These are phyloP conservation scores for Tupiocoris notatus DNA, from an alignment of 2,888 invertebrate species.

Conservation along the genomic window DNA sequence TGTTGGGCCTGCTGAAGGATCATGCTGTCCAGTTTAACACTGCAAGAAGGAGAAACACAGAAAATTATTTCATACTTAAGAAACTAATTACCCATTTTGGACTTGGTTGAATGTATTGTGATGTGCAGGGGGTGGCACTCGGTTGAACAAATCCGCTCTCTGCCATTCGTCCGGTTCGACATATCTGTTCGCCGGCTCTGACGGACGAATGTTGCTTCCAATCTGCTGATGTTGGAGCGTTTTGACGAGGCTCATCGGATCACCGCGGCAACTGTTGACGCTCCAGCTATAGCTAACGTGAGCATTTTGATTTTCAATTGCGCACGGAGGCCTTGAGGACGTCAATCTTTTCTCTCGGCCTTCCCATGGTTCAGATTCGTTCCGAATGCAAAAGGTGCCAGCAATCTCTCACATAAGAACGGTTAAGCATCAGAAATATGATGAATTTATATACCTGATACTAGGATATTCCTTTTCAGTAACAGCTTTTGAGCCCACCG, in stretches of 20 bases:
- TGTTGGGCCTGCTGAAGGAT: no score
- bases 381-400: no score
- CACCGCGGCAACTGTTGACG: slow-evolving; percentile 70
- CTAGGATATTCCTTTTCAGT: no score
- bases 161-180: slow-evolving; percentile 51
- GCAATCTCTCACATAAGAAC: no score
- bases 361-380: slow-evolving; percentile 9
- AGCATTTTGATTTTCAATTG: not conserved
- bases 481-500: not conserved
- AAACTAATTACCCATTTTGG: slow-evolving; percentile 58
- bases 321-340: not conserved
- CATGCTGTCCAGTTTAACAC: no score
- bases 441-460: no score
- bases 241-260: slow-evolving; percentile 74
- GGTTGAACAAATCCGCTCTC: slow-evolving; percentile 55
- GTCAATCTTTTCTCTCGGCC: not conserved
- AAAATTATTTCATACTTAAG: no score
- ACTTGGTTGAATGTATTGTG: slow-evolving; percentile 55
- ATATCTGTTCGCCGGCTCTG: slow-evolving; percentile 1
- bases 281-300: slow-evolving; percentile 61
- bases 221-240: slow-evolving; percentile 57
- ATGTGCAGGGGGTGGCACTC: slow-evolving; percentile 70
- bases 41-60: no score
- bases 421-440: no score
- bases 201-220: slow-evolving; percentile 49